Conservation (phyloP, 2,797 vertebrate genomes). For the Lacerta viridis region DNA sequence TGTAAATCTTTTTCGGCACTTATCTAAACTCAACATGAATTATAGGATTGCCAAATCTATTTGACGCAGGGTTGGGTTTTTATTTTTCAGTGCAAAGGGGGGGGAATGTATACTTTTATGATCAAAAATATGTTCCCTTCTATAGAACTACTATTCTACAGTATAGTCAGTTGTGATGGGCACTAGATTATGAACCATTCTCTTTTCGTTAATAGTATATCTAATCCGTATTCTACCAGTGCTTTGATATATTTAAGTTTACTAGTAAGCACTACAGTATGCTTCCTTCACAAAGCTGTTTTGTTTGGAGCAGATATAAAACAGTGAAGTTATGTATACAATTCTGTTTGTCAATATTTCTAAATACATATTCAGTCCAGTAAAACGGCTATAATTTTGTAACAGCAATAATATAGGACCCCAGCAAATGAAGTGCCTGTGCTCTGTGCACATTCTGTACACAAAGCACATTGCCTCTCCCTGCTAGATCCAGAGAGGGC, state of each 20-base stretch:
- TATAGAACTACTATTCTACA: conserved; percentile 57
- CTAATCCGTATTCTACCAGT: conserved; percentile 34
- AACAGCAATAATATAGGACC: background rate
- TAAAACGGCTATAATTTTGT: conserved; percentile 6
- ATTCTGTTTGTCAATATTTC: background rate
- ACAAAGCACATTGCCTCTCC: background rate
- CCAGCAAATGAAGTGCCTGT: background rate
- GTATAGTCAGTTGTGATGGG: conserved; percentile 62
- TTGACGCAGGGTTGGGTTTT: conserved; percentile 62
- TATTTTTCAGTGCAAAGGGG: conserved; percentile 53
- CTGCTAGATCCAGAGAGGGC: background rate
- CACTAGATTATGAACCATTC: conserved; percentile 32
- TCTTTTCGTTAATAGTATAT: conserved; percentile 16
- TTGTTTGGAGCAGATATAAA: conserved; percentile 41
- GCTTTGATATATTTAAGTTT: conserved; percentile 47
- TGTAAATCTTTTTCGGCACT: conserved; percentile 81
- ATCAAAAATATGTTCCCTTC: conserved; percentile 62
- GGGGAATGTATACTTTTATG: conserved; percentile 63
- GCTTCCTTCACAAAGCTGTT: conserved; percentile 52
- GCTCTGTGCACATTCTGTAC: background rate
- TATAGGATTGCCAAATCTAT: conserved; percentile 75
- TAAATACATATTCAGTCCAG: background rate
- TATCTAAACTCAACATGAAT: conserved; percentile 79
- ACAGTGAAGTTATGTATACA: conserved; percentile 66
- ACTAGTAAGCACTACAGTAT: conserved; percentile 58